phyloP scores from a whole-genome alignment of 2,888 invertebrate species.

The Limenitis camilla region DNA sequence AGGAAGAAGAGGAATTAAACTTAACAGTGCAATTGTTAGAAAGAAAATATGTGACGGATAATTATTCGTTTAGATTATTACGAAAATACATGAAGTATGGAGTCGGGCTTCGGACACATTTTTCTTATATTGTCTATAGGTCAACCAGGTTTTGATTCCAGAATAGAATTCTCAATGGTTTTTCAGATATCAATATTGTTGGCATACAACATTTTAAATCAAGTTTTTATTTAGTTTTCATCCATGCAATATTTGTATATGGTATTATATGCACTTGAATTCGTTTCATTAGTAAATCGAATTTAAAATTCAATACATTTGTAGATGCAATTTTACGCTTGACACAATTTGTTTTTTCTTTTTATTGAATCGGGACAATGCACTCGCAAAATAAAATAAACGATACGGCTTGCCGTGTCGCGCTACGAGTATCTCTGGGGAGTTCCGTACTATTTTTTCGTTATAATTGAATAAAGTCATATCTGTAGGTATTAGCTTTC shows the following conservation, averaged over 20 bases:
- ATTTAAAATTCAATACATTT: background rate
- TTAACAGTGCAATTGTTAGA: no score
- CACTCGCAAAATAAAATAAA: constrained; percentile 4
- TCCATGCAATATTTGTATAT: background rate
- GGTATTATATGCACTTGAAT: background rate
- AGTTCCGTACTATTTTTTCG: no score
- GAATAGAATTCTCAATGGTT: background rate
- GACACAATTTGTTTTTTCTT: background rate
- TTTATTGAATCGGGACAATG: constrained; percentile 2
- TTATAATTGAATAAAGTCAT: no score
- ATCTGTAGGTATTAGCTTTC: no score
- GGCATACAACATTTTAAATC: background rate
- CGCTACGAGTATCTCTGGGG: background rate
- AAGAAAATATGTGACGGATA: no score
- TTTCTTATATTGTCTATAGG: no score
- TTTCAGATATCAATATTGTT: background rate
- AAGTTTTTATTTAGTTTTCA: background rate
- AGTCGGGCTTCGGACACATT: no score
- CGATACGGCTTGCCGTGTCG: background rate
- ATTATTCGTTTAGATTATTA: no score
- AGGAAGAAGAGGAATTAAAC: no score
- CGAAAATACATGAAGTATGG: no score
- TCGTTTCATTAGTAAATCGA: constrained; percentile 1
- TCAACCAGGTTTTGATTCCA: no score
- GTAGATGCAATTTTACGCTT: constrained; percentile 1